Percentiles rank a stretch among this genome's conserved stretches.
phyloP scores from a whole-genome alignment of 2,797 vertebrate genomes.

The Sebastes reedi region DNA sequence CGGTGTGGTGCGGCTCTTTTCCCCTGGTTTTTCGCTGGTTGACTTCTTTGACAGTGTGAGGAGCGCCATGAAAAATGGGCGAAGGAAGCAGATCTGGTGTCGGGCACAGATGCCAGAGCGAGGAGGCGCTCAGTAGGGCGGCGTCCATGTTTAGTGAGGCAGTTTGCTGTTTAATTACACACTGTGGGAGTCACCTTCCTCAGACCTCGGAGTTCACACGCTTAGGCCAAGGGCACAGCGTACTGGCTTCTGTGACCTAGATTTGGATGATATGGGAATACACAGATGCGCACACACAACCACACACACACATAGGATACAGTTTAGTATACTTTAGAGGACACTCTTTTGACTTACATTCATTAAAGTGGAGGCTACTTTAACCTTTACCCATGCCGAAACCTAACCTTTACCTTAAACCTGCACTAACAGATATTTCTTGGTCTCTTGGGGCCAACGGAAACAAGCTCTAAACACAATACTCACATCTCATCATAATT shows the following conservation, averaged over 20 bases:
- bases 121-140: slow-evolving; percentile 63
- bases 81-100: slow-evolving; percentile 49
- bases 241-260: slow-evolving; percentile 33
- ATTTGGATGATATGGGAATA: slow-evolving; percentile 46
- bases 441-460: neutral
- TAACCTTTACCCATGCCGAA: neutral
- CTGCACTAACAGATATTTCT: neutral
- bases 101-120: slow-evolving; percentile 67
- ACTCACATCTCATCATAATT: neutral
- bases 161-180: slow-evolving; percentile 85
- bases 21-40: slow-evolving; percentile 3
- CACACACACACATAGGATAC: neutral
- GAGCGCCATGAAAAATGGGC: slow-evolving; percentile 54
- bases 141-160: slow-evolving; percentile 76
- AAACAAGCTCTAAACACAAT: neutral
- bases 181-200: slow-evolving; percentile 83
- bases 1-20: slow-evolving; percentile 1
- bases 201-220: slow-evolving; percentile 61
- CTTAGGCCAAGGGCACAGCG: slow-evolving; percentile 58
- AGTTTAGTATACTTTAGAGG: neutral
- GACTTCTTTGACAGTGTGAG: slow-evolving; percentile 47
- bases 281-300: neutral
- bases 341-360: neutral
- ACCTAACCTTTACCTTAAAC: neutral
- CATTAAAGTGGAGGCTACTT: neutral